A percentile compares a stretch with the other conserved stretches of the same genome.
phyloP scores from a whole-genome alignment of 23 tunicate genomes.

The Trididemnum clinides region DNA sequence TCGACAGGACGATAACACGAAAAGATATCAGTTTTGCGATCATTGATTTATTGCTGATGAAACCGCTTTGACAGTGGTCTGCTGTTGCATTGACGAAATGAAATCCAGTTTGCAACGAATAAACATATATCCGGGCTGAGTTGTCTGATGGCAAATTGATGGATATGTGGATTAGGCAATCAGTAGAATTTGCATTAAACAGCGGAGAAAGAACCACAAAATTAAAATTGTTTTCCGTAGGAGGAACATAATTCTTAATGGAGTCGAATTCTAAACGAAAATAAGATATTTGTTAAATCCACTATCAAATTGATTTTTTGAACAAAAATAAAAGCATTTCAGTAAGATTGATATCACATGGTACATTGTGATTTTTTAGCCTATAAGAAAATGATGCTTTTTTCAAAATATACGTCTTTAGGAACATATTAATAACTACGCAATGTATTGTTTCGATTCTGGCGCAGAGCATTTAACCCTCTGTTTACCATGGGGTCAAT shows the following conservation, averaged over 20 bases:
- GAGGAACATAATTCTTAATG: background rate
- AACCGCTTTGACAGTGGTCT: constrained; percentile 1
- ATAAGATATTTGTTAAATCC: background rate
- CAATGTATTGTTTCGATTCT: too few species aligned
- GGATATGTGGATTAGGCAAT: constrained; percentile 15
- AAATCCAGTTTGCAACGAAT: background rate
- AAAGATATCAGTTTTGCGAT: background rate
- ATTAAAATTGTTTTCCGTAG: background rate
- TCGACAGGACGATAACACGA: background rate
- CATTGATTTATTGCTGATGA: background rate
- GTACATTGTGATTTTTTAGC: too few species aligned
- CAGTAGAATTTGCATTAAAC: background rate
- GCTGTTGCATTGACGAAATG: constrained; percentile 7
- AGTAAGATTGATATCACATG: too few species aligned
- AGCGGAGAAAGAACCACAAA: constrained; percentile 36
- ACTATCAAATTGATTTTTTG: background rate
- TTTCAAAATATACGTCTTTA: too few species aligned
- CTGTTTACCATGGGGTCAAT: too few species aligned
- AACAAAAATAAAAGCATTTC: too few species aligned
- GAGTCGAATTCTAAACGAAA: background rate
- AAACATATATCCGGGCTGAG: background rate
- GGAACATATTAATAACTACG: too few species aligned
- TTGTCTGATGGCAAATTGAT: background rate
- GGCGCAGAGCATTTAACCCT: too few species aligned
- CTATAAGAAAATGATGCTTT: too few species aligned